Base-by-base conservation (phyloP, 2,888 invertebrate genomes). In the Strigamia maritima region DNA sequence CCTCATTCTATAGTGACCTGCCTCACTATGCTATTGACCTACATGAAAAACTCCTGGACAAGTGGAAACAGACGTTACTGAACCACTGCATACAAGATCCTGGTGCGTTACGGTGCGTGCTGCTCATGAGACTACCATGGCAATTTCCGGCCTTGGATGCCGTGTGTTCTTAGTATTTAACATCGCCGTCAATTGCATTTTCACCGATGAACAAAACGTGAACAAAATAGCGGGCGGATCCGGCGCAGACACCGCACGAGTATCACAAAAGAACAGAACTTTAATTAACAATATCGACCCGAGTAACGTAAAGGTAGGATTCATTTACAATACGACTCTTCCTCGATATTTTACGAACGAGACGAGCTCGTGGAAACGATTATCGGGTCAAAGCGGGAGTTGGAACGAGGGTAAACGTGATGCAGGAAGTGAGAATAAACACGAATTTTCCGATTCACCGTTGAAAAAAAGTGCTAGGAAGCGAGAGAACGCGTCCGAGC, bases 11-110 rank as follows among this genome's bases (percentile, higher is more conserved):
- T 19, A 54, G 54, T 76, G 76, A 76, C 76, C 76, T 76, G 40
- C 76, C 76, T 76, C 54, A 76, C 76, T 76, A 76, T 76, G 76
- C 76, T 76, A 76, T 76, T 76, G 76, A 76, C 76, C 76, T 76
- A 76, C 38, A 76, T 76, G n/a, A 19, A 74, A 74, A 35, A 74
- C 54, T 54, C 54, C 54, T 54, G 54, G 54, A 19, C 54, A 54
- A 54, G 54, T 54, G 54, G 54, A 54, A 54, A 54, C 54, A 54
- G 22, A 54, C 54, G 54, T 54, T 54, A n/a, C 54, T 54, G 54
- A 54, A 54, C 54, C 54, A 54, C 54, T 54, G 54, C 54, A 54
- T n/a, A n/a, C 54, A 54, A 54, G 54, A 54, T 54, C 54, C 54
- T 54, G 54, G 54, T 54, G 54, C 54, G 54, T 54, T 54, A 54